Evolutionary conservation across 1,140 invertebrate species (phyloP), one percentile per base, ranked within the genome.

Genomic region (Acromyrmex heyeri): DNA sequence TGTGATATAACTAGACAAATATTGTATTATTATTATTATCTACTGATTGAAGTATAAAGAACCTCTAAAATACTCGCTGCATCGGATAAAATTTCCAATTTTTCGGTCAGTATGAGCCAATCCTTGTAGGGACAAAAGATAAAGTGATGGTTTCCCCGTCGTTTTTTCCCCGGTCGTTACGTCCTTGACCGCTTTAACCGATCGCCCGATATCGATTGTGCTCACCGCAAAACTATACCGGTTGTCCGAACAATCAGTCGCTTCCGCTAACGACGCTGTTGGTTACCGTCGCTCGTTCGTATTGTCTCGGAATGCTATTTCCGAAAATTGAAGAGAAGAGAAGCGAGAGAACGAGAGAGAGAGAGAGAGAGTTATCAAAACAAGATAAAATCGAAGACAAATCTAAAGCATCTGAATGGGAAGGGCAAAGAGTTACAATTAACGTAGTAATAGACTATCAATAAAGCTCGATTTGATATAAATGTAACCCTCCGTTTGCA

Each of bases 151-250:
- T 73, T 53, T 57, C 27, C 65, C 53, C 16, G 70, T 76, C 48
- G 53, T 57, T 62, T 59, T 69, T 86, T 16, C 18, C 55, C 61
- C 61, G 82, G 53, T 38, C 16, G 2, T 48, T 77, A 57, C n/a
- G 18, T 79, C 88, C 88, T 89, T 89, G 88, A 89, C 88, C 88
- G 82, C 87, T 38, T 88, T 89, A 88, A 24, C 55, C 57, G 64
- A 27, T 59, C 77, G 34, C 55, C 81, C 89, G 81, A 87, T 88
- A 72, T 86, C 87, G 44, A 65, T 77, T 75, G 75, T 78, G 53
- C 34, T 30, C 34, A 70, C 67, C 62, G 27, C 53, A 53, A 73
- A 85, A 77, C 72, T 85, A 59, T 53, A 78, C 34, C 57, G 55
- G 48, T 70, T 53, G 72, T 27, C 53, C 12, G 44, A 65, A 55